Evolutionary conservation across 2,113 vertebrate species (phyloP).

Genomic region (Oryzias woworae): DNA sequence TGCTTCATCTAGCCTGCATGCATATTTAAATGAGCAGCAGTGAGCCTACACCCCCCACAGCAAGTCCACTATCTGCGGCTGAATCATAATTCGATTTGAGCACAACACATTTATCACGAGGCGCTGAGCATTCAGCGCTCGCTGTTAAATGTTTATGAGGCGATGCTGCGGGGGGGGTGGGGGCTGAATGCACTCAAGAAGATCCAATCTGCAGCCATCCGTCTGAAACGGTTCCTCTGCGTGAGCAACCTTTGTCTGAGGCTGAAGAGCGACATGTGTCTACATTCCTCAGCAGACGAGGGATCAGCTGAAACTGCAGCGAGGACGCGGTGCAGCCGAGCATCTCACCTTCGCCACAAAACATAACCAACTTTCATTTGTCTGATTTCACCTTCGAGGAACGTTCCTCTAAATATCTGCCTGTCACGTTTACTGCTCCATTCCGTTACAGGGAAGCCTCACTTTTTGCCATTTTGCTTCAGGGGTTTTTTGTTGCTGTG

Average conservation of each 20-base stretch:
- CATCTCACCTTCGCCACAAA: too few relatives aligned
- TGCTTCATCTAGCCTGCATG: conserved; percentile 37
- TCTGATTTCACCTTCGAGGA: too few relatives aligned
- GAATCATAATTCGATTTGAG: conserved; percentile 34
- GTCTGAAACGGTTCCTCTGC: background rate
- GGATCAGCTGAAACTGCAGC: background rate
- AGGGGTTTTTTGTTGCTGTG: too few relatives aligned
- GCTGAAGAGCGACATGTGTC: background rate
- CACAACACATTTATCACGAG: conserved; percentile 20
- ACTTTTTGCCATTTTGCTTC: too few relatives aligned
- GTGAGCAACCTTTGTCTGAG: conserved; percentile 14
- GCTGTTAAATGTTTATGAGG: conserved; percentile 30
- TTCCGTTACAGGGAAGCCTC: too few relatives aligned
- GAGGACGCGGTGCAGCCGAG: too few relatives aligned
- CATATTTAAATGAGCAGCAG: conserved; percentile 56
- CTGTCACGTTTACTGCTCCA: too few relatives aligned
- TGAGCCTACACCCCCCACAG: conserved; percentile 10
- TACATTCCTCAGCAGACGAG: background rate
- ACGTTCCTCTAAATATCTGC: too few relatives aligned
- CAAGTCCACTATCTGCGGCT: conserved; percentile 18
- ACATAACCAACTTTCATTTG: too few relatives aligned
- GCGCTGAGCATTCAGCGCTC: conserved; percentile 6
- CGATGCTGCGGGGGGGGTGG: conserved; percentile 1
- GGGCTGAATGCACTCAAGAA: conserved; percentile 8
- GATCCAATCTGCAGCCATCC: background rate